Conservation (phyloP, 2,113 vertebrate species). For the Melanerpes formicivorus region DNA sequence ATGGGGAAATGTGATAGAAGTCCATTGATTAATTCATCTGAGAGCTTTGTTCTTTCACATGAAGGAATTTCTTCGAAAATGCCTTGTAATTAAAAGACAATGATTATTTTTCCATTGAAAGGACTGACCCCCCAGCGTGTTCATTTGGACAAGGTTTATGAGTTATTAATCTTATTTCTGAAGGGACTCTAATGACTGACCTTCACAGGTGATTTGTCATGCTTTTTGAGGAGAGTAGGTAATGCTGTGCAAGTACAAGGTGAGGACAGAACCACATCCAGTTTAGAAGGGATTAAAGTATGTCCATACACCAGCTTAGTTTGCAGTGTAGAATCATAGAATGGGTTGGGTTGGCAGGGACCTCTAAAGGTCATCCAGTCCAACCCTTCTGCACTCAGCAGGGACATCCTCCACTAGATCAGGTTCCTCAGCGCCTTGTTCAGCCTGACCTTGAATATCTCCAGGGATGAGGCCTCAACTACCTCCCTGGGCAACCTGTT, state of each 20-base stretch:
- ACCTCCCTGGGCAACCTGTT: too few relatives aligned
- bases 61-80: constrained; percentile 7
- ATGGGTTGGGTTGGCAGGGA: too few relatives aligned
- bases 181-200: not conserved
- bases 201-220: constrained; percentile 1
- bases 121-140: not conserved
- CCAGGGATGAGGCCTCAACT: too few relatives aligned
- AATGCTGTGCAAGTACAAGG: not conserved
- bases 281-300: constrained; percentile 21
- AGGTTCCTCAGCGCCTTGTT: too few relatives aligned
- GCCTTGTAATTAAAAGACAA: constrained; percentile 2
- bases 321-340: not conserved
- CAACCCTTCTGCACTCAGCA: too few relatives aligned
- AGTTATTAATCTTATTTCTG: constrained; percentile 1
- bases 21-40: not conserved
- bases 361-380: too few relatives aligned
- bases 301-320: not conserved
- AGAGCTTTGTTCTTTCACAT: not conserved
- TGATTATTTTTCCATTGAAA: constrained; percentile 4
- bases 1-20: not conserved
- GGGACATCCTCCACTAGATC: too few relatives aligned
- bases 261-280: not conserved
- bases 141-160: constrained; percentile 28
- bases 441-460: too few relatives aligned
- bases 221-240: not conserved